phyloP scores from a whole-genome alignment of 2,888 invertebrate genomes.

The Chymomyza fuscimana region DNA sequence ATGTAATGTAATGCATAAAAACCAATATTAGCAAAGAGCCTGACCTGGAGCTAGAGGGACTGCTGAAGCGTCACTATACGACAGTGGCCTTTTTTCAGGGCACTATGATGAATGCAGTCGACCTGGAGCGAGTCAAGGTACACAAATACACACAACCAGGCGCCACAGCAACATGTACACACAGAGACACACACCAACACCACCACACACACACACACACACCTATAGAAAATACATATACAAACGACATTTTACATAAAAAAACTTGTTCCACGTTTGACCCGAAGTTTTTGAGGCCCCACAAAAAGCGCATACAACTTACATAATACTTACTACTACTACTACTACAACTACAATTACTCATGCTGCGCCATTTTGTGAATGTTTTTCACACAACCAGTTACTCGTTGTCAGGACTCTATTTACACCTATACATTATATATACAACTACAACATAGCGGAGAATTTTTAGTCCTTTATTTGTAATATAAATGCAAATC shows the following conservation, averaged over 20 bases:
- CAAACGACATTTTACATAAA: conserved; percentile 32
- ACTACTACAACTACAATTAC: neutral
- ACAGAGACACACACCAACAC: conserved; percentile 21
- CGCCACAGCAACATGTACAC: conserved; percentile 19
- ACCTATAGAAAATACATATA: conserved; percentile 26
- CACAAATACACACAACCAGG: conserved; percentile 71
- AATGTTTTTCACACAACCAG: conserved; percentile 16
- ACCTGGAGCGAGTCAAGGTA: conserved; percentile 99
- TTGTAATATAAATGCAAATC: neutral
- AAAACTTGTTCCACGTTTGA: conserved; percentile 35
- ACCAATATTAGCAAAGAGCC: conserved; percentile 93
- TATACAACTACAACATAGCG: neutral
- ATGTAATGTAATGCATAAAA: conserved; percentile 44
- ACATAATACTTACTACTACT: conserved; percentile 5
- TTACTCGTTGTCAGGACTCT: neutral
- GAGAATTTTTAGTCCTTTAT: neutral
- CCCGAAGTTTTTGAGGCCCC: conserved; percentile 15
- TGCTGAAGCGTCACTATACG: conserved; percentile 99
- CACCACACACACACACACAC: conserved; percentile 33
- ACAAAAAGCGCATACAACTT: conserved; percentile 8
- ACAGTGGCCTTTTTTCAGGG: conserved; percentile 99
- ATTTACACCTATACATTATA: neutral
- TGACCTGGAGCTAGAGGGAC: conserved; percentile 99
- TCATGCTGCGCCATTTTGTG: conserved; percentile 24
- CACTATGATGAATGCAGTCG: conserved; percentile 99